Base-by-base conservation (phyloP, 2,888 invertebrate species). In the Rhodophaea formosa region DNA sequence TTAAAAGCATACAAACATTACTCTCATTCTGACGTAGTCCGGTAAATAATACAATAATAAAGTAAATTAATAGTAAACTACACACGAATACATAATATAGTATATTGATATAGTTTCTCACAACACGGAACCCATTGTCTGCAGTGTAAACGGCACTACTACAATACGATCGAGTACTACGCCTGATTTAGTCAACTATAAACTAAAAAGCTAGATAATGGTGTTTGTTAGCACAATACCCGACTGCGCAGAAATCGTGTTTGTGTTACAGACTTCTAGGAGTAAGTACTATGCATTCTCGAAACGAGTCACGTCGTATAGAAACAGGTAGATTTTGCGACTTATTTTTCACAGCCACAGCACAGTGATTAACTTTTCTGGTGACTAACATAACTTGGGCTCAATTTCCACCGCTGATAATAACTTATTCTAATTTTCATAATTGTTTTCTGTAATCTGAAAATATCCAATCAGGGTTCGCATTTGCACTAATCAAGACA, bases 151-250 rank as follows among this genome's bases (percentile, higher is more conserved):
- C 51, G 51, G 15, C 12, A 29, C 46, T 29, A 51, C 51, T 51
- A 32, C 51, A 15, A 35, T 8, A 39, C 3, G 10, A 51, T 7
- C n/a, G 17, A 15, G 14, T 17, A 49, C 15, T 39, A 51, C 47
- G 47, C 47, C 17, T 35, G 17, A 51, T 32, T 35, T 15, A 35
- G 35, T 35, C 12, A 35, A 51, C 51, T 51, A 51, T 51, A 51
- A 51, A 51, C 51, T 51, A 35, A 51, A 51, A 51, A 51, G 35
- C 17, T 35, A 51, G 35, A 51, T 51, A 51, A 51, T 51, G 3
- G 35, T 51, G 51, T 51, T 51, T 51, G 35, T 51, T 32, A 51
- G 17, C 12, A 51, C 51, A 35, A 35, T 51, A 51, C 49, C 7
- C 8, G 32, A 35, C 17, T 51, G 51, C 51, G 51, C 51, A 51